Base-by-base conservation (phyloP, 1,140 invertebrate genomes). In the Tetramorium parvispinum region DNA sequence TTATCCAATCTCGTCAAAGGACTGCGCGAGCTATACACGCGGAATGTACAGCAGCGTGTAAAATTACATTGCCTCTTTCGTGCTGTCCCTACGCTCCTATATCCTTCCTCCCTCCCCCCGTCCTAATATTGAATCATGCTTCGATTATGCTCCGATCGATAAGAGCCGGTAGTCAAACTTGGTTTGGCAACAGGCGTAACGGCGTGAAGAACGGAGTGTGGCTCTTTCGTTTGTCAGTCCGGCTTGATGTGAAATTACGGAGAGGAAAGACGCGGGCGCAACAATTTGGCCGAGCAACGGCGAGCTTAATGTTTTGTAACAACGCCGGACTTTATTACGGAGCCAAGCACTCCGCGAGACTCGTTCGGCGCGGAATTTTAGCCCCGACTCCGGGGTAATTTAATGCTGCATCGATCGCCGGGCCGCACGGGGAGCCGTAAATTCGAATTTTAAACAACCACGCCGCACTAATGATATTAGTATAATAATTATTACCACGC, bases 1-100 rank as follows among this genome's bases (percentile, higher is more conserved):
- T 93, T 93, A 93, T 91, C 86, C 92, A 92, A 93, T 93, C 88
- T 89, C 89, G 83, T 43, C 76, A 55, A 86, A 83, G 68, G 40
- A 66, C 83, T 89, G 73, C 49, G 79, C 85, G 85, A 59, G 59
- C 86, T 61, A 73, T 89, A 89, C 66, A 82, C 73, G 27, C 18
- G 43, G 79, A 86, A 91, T 82, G 71, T 89, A 91, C 83, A 86
- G 76, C 78, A 85, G 66, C 61, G 53, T 8, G 55, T 77, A 91
- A 91, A 91, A 87, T 89, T 89, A 85, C 70, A 79, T 85, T 10
- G 59, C 27, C 18, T 43, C 24, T 24, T 40, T 65, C 16, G 11
- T 40, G 18, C 40, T 63, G 7, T 63, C 24, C 61, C 78, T 61
- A 46, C 46, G 46, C 18, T 3, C 51, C 3, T 18, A 49, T 18